A percentile compares a stretch with the other conserved stretches of the same genome.
Evolutionary conservation across 30 jellyfish, hydroid and myxozoan species (phyloP).

Genomic region (Cassiopea andromeda): DNA sequence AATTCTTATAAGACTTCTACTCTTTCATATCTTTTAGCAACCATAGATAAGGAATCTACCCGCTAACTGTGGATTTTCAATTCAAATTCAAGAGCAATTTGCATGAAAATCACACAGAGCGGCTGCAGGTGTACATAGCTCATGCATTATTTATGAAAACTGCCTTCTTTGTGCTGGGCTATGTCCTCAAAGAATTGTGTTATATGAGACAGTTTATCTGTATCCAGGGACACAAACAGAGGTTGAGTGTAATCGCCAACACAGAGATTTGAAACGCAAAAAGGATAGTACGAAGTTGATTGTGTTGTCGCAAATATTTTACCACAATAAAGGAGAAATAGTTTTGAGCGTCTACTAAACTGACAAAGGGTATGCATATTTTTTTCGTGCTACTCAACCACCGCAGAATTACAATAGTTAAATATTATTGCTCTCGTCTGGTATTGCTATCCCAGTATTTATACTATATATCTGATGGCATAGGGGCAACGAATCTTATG

Average conservation of each 20-base stretch:
- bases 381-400: background rate
- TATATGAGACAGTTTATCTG: constrained; percentile 15
- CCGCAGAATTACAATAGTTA: no score
- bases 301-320: no score
- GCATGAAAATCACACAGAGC: constrained; percentile 23
- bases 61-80: constrained; percentile 32
- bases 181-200: constrained; percentile 17
- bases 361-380: background rate
- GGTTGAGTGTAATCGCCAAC: background rate
- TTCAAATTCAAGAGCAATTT: constrained; percentile 42
- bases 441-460: no score
- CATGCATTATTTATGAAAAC: constrained; percentile 19
- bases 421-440: no score
- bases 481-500: no score
- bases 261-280: no score
- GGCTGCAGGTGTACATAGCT: constrained; percentile 56
- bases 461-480: no score
- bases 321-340: no score
- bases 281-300: no score
- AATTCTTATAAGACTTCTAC: no score
- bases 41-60: background rate
- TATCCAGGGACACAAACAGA: constrained; percentile 40
- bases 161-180: constrained; percentile 24
- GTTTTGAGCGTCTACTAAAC: background rate
- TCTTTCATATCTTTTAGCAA: background rate